Evolutionary conservation across 1,140 invertebrate genomes (phyloP).

Genomic region (Teleogryllus occipitalis): DNA sequence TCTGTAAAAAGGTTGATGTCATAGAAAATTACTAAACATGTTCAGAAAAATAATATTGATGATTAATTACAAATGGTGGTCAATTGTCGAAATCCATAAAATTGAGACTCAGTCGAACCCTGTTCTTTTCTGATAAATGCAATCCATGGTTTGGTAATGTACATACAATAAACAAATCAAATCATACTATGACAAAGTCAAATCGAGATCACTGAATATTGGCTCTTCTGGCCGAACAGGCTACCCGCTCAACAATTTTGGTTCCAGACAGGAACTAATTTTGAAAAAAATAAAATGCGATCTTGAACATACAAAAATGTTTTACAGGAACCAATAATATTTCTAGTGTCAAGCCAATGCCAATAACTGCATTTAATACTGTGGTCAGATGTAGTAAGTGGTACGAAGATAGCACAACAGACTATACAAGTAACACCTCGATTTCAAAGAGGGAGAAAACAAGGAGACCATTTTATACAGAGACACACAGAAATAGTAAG

Average conservation of each 20-base stretch:
- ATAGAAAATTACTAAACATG: conserved; percentile 6
- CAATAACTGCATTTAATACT: conserved; percentile 5
- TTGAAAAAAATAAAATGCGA: neutral
- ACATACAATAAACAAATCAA: neutral
- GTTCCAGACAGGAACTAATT: neutral
- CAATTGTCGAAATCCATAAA: conserved; percentile 1
- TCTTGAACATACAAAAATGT: neutral
- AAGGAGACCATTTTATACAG: neutral
- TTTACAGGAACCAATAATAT: neutral
- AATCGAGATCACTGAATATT: neutral
- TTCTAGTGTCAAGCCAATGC: neutral
- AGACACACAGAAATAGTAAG: neutral
- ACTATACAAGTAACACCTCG: neutral
- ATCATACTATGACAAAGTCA: neutral
- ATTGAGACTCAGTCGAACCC: neutral
- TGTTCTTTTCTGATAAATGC: neutral
- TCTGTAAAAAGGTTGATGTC: conserved; percentile 1
- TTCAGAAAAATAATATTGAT: neutral
- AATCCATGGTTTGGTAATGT: neutral
- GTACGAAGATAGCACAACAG: neutral
- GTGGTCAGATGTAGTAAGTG: neutral
- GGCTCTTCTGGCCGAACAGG: neutral
- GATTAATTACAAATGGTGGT: neutral
- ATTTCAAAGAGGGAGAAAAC: neutral
- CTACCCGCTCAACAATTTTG: neutral